Percentiles rank a stretch among this genome's conserved stretches.
Conservation (phyloP, 64 coral and sea anemone species). For the Cladopsammia gracilis region DNA sequence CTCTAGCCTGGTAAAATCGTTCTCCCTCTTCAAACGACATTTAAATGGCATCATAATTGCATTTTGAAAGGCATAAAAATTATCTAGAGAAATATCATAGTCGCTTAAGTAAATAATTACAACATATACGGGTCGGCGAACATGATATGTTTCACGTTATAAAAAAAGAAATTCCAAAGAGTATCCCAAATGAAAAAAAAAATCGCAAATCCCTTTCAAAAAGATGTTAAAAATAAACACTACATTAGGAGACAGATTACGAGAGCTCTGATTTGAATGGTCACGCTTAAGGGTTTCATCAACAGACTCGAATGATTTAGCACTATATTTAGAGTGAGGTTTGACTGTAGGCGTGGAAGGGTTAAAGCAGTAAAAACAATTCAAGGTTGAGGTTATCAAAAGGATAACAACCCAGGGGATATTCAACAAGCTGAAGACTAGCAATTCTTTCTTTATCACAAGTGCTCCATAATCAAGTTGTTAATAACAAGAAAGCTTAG, state of each 20-base stretch:
- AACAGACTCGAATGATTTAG: not conserved
- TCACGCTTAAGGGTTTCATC: not conserved
- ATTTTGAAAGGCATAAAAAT: not conserved
- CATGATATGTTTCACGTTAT: too few relatives aligned
- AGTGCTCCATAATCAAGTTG: not conserved
- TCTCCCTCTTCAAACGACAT: not conserved
- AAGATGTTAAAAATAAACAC: too few relatives aligned
- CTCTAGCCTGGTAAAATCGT: too few relatives aligned
- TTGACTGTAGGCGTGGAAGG: not conserved
- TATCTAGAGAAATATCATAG: not conserved
- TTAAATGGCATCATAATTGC: not conserved
- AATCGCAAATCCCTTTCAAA: too few relatives aligned
- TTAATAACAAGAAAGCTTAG: not conserved
- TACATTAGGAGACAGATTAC: too few relatives aligned
- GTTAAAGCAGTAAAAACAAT: not conserved
- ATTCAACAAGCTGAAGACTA: slow-evolving; percentile 26
- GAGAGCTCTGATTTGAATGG: not conserved
- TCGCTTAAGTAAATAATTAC: not conserved
- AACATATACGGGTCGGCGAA: not conserved
- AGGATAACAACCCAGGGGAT: not conserved
- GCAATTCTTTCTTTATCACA: not conserved
- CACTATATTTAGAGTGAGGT: not conserved
- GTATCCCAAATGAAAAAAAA: too few relatives aligned
- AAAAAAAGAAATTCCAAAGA: too few relatives aligned
- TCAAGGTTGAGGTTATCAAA: slow-evolving; percentile 23